Evolutionary conservation across 2,797 vertebrate species (phyloP), one percentile per base, ranked within the genome.

Genomic region (Sparus aurata): DNA sequence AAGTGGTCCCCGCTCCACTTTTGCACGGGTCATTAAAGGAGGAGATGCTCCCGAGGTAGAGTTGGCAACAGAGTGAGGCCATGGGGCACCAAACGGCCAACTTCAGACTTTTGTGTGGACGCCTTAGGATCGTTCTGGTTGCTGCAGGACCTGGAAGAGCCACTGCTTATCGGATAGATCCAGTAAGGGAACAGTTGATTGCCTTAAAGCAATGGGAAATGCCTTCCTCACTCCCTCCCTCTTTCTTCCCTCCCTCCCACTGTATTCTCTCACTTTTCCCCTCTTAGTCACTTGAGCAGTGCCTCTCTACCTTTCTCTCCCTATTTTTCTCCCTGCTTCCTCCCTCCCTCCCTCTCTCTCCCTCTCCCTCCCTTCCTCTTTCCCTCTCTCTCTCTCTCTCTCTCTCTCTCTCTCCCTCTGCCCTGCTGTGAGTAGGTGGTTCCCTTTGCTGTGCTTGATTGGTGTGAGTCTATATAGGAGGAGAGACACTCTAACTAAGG

Each of bases 401-500:
- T 49, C 71, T 34, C 83, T 46, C 79, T 49, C 73, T 38, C 80
- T 73, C 82, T 78, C 77, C 46, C 80, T 83, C 89, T 89, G 77
- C 83, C 87, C 88, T 88, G 85, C 82, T 89, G 89, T 89, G 89
- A 95, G 94, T 93, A 95, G 94, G 94, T 95, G 94, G 94, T 94
- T 94, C 92, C 94, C 1, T 25, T 89, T 85, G 68, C 79, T 82
- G 58, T 79, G 83, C 87, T 91, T 95, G 94, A 95, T 95, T 94
- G 91, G 92, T 89, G 89, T 82, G 88, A 94, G 94, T 93, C 90
- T 96, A 95, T 95, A 96, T 95, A 95, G 94, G 90, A 94, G 93
- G 81, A 92, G 91, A 92, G 92, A 81, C 76, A 68, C 92, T 93
- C 87, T 92, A 91, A 94, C 92, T 34, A 34, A 93, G 89, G 82